Evolutionary conservation across 2,797 vertebrate species (phyloP), one percentile per base, ranked within the genome.

Genomic region (Myiotriccus ornatus): DNA sequence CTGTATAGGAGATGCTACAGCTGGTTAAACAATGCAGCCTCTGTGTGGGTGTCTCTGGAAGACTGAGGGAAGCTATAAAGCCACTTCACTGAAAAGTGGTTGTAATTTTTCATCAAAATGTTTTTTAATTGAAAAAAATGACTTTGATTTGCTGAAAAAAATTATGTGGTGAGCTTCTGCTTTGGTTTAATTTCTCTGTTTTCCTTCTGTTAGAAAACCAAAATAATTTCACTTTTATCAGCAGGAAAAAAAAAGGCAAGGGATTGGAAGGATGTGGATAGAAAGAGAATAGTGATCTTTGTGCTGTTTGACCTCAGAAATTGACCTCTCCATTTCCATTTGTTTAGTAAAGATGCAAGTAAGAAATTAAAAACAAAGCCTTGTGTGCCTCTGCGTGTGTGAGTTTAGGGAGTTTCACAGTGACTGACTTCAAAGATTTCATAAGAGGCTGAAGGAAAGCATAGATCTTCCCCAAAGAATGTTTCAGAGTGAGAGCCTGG

Each of bases 41-140:
- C 75, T 86, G 4, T 78, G 80, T 84, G 73, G 57, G 80, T 69
- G 90, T 93, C 73, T 89, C 69, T 55, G 50, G 76, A 83, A 91
- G 65, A 88, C 69, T 84, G 88, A 93, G 90, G 92, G 80, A 91
- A 86, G 21, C 71, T 95, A 43, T 80, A 92, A 95, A 92, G 60
- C 60, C 64, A 71, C 60, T 90, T 93, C 80, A 87, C 67, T 87
- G 77, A 82, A 76, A 84, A 95, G 63, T 46, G 67, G 73, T 90
- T 90, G 68, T 35, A 89, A 90, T 93, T 97, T 93, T 93, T 96
- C 90, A 95, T 73, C 47, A 88, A 93, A 96, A 88, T n/a, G 24
- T 46, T 91, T 86, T 94, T 75, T 46, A 88, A 69, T 92, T 79
- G 34, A 79, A 89, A 93, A 87, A 89, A 94, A 82, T 18, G 11